Conservation (phyloP, 2,888 invertebrate genomes). For the Mamestra brassicae region DNA sequence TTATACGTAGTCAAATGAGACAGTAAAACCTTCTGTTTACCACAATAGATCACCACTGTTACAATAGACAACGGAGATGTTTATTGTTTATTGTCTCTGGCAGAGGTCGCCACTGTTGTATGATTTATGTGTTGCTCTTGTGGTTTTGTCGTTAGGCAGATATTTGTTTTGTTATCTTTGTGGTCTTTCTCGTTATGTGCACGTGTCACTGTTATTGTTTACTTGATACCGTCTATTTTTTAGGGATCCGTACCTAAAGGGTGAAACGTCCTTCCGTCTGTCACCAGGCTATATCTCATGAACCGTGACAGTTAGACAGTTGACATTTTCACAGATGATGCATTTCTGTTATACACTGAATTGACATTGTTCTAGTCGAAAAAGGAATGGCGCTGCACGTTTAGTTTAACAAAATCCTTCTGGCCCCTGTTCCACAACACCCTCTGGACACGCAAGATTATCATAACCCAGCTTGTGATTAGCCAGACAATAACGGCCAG, state of each 20-base stretch:
- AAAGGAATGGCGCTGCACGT: not conserved
- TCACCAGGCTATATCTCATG: too few relatives aligned
- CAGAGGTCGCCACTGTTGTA: slow-evolving; percentile 20
- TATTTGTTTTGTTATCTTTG: slow-evolving; percentile 10
- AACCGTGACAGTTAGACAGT: too few relatives aligned
- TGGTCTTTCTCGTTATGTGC: not conserved
- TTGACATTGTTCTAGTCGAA: not conserved
- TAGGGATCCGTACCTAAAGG: too few relatives aligned
- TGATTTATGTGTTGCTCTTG: slow-evolving; percentile 23
- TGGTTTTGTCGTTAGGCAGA: slow-evolving; percentile 4
- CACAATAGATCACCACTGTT: slow-evolving; percentile 44
- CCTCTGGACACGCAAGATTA: too few relatives aligned
- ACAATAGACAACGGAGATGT: slow-evolving; percentile 37
- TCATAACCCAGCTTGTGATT: too few relatives aligned
- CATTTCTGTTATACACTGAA: too few relatives aligned
- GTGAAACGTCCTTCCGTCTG: too few relatives aligned
- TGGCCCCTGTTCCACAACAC: not conserved
- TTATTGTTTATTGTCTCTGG: slow-evolving; percentile 33
- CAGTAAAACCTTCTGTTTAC: slow-evolving; percentile 48
- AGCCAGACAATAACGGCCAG: too few relatives aligned
- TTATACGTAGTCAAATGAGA: slow-evolving; percentile 11
- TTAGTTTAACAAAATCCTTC: not conserved
- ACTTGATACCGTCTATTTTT: not conserved
- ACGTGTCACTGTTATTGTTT: not conserved
- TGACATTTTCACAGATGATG: too few relatives aligned